Evolutionary conservation across 2,113 vertebrate genomes (phyloP).

Genomic region (Hippocampus comes): DNA sequence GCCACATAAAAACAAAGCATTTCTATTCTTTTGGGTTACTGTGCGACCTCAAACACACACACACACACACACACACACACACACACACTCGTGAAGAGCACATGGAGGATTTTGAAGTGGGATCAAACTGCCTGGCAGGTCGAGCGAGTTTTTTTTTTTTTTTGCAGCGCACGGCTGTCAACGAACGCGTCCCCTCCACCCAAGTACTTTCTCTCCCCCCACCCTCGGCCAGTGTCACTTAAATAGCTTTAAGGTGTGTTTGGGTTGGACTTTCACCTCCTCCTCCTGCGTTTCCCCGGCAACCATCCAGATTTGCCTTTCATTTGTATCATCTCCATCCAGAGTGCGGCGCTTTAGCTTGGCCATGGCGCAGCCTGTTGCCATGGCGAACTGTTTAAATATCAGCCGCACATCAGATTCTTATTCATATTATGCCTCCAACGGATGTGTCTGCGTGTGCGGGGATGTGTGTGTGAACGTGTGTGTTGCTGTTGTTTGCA

Average conservation of each 20-base stretch:
- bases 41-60: slow-evolving; percentile 24
- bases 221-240: slow-evolving; percentile 51
- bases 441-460: not conserved
- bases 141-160: slow-evolving; percentile 44
- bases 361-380: slow-evolving; percentile 61
- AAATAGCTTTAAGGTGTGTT: slow-evolving; percentile 76
- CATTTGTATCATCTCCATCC: slow-evolving; percentile 71
- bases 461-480: slow-evolving; percentile 7
- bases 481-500: slow-evolving; percentile 23
- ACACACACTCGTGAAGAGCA: slow-evolving; percentile 7
- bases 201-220: slow-evolving; percentile 10
- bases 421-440: slow-evolving; percentile 8
- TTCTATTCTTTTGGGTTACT: slow-evolving; percentile 3
- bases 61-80: slow-evolving; percentile 23
- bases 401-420: slow-evolving; percentile 57
- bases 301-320: slow-evolving; percentile 67
- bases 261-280: slow-evolving; percentile 74
- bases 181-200: slow-evolving; percentile 6
- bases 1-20: not conserved
- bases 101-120: slow-evolving; percentile 53
- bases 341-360: slow-evolving; percentile 64
- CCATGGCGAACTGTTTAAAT: slow-evolving; percentile 73
- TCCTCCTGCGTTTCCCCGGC: slow-evolving; percentile 63
- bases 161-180: slow-evolving; percentile 35
- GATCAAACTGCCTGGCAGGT: slow-evolving; percentile 57